Conservation (phyloP, 2,113 vertebrate genomes). For the Hypocryptadius cinnamomeus region DNA sequence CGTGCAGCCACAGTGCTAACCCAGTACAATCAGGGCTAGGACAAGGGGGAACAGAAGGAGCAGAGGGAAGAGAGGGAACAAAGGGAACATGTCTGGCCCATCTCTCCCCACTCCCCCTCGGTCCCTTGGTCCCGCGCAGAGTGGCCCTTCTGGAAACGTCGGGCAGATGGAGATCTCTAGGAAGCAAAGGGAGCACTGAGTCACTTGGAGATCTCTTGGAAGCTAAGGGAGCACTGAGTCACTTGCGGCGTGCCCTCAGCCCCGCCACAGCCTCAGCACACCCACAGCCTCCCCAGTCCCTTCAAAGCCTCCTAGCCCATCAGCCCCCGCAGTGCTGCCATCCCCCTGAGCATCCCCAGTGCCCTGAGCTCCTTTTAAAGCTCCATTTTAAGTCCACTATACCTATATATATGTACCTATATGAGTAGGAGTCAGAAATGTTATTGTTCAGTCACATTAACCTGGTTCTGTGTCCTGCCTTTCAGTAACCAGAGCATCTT, state of each 20-base stretch:
- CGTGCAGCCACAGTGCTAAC: not conserved
- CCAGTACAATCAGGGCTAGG: rapidly evolving
- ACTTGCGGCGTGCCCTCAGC: not conserved
- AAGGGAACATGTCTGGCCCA: rapidly evolving
- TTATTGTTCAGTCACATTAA: slow-evolving; percentile 78
- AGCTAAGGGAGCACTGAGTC: not conserved
- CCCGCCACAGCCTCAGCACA: not conserved
- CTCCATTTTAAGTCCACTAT: not conserved
- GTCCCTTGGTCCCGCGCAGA: rapidly evolving
- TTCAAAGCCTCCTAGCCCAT: not conserved
- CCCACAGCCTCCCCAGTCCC: too few species aligned
- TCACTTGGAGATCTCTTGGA: not conserved
- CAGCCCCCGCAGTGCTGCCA: not conserved
- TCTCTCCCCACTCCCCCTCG: rapidly evolving
- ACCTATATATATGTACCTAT: too few species aligned
- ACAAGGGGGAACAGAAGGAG: too few species aligned
- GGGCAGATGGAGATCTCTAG: not conserved
- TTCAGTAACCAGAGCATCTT: slow-evolving; percentile 75
- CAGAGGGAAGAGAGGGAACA: too few species aligned
- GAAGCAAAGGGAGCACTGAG: not conserved
- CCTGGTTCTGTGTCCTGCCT: slow-evolving; percentile 62
- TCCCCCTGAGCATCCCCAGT: not conserved
- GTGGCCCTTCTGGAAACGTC: not conserved
- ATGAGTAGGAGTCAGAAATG: not conserved
- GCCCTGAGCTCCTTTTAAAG: not conserved